A percentile compares a stretch with the other conserved stretches of the same genome.
phyloP scores from a whole-genome alignment of 2,888 invertebrate genomes.

The Drosophila mercatorum region DNA sequence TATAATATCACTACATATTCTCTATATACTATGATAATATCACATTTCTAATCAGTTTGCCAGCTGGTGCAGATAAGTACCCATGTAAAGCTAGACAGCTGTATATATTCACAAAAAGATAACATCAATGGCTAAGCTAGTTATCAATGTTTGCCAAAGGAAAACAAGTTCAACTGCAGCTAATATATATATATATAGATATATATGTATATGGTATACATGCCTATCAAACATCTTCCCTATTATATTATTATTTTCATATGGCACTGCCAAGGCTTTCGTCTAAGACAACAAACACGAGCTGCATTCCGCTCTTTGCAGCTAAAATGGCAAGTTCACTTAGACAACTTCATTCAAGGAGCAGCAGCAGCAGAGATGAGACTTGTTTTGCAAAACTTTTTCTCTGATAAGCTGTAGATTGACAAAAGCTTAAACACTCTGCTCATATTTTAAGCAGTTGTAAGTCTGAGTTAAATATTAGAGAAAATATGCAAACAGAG shows the following conservation, averaged over 20 bases:
- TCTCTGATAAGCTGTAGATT: background rate
- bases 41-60: background rate
- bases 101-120: background rate
- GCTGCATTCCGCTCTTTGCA: background rate
- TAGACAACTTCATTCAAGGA: background rate
- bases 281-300: background rate
- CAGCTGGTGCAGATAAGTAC: background rate
- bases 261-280: background rate
- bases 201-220: background rate
- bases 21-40: background rate
- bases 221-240: background rate
- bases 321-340: background rate
- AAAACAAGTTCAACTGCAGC: background rate
- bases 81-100: background rate
- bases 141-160: background rate
- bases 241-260: background rate
- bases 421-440: background rate
- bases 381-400: conserved; percentile 7
- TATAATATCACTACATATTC: no score
- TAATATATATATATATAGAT: background rate
- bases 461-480: background rate
- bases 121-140: background rate
- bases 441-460: background rate
- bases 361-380: background rate
- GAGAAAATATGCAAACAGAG: background rate